Evolutionary conservation across 2,113 vertebrate genomes (phyloP).

Genomic region (Aepyceros melampus): DNA sequence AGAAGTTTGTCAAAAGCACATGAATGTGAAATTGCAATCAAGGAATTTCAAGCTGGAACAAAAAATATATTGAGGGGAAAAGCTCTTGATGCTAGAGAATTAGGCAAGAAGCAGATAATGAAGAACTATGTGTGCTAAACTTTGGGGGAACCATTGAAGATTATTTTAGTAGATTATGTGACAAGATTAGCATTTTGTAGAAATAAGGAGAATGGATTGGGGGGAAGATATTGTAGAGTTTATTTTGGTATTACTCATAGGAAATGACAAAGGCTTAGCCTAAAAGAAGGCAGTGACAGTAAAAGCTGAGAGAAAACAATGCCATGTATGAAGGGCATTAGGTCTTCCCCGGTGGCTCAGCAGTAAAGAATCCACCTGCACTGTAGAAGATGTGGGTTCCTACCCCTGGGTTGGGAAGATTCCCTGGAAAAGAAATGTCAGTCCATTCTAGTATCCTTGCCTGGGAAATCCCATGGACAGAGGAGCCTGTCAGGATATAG

Average conservation of each 20-base stretch:
- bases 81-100: not conserved
- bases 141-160: not conserved
- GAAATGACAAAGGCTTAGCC: not conserved
- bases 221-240: not conserved
- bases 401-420: not conserved
- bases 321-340: not conserved
- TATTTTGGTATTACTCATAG: not conserved
- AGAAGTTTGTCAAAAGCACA: not conserved
- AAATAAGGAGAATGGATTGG: not conserved
- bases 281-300: not conserved
- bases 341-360: not conserved
- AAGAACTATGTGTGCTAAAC: not conserved
- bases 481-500: not conserved
- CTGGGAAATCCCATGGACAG: not conserved
- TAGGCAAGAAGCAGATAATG: not conserved
- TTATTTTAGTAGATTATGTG: not conserved
- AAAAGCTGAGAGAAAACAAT: not conserved
- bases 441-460: not conserved
- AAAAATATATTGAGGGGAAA: not conserved
- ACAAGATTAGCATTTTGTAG: not conserved
- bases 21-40: not conserved
- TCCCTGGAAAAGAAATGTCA: not conserved
- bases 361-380: not conserved
- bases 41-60: not conserved
- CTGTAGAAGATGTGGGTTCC: not conserved